Evolutionary conservation across 2,797 vertebrate species (phyloP), one percentile per base, ranked within the genome.

Genomic region (Choloepus didactylus): DNA sequence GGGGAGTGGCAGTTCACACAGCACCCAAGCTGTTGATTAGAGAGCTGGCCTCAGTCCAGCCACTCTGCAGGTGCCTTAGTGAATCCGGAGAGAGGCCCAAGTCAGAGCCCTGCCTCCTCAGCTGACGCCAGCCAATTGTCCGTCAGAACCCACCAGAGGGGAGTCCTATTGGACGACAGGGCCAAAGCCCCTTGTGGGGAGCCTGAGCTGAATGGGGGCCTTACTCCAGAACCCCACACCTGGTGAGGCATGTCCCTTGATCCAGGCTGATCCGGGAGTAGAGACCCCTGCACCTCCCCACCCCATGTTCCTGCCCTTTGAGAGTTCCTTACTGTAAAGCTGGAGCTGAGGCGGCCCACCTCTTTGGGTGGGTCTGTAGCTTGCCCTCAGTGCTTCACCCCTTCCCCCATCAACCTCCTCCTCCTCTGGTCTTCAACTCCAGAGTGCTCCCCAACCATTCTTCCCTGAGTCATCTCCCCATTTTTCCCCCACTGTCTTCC

Each of bases 401-500:
- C 56, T 75, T 60, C 38, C 35, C 56, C 44, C 38, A 38, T 14
- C 46, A n/a, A 19, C 49, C 15, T 31, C 82, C 6, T 46, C 72
- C 10, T 79, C 59, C n/a, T n/a, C 27, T 79, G 46, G 2, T 72
- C 21, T 49, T 81, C 66, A 41, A 44, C 29, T 38, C 14, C 15
- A 12, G 10, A 46, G 3, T n/a, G 10, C 35, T 15, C 16, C 38
- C 31, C 29, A 19, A 56, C 29, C 8, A 5, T 38, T 44, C 14
- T 64, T 15, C 35, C 23, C 51, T 54, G 19, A 38, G 8, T 60
- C 86, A 56, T 76, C 73, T 51, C 21, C 31, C 16, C 41, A n/a
- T 35, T 92, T 87, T 35, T 25, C 75, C 38, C 93, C 87, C 54
- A 66, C 44, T 87, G 31, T 25, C 75, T n/a, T 94, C 87, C 54